Base-by-base conservation (phyloP, 1,140 invertebrate genomes). In the Cherax destructor region DNA sequence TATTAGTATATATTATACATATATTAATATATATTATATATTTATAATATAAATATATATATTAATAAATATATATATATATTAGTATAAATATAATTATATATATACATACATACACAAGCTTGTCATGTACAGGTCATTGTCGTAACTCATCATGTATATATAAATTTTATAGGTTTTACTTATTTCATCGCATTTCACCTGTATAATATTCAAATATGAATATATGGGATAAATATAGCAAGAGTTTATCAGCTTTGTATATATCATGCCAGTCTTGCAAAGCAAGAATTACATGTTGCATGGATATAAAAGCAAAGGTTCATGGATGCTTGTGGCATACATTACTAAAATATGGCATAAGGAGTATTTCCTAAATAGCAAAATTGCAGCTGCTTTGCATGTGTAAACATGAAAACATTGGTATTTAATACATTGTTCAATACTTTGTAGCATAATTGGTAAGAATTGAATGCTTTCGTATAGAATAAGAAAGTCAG, bases 171-270 rank as follows among this genome's bases (percentile, higher is more conserved):
- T 85, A 85, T 91, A 91, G 89, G 72, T 86, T 84, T 61, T 80
- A 91, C 59, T 76, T 91, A 91, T 49, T 47, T 91, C 89, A 91
- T 85, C 85, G 89, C 89, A 91, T 86, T 91, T 91, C 89, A 91
- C 77, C 47, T 91, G 89, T 91, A 91, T 91, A 91, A 91, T 91
- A 91, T 91, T 91, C 83, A 91, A 85, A 91, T 91, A 86, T 91
- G 89, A 91, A 91, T 91, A 91, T 91, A 91, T 85, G 83, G 89
- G 72, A 91, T 86, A 91, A 85, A 52, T 91, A 69, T 76, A 83
- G 81, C 72, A 83, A 65, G 52, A 77, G 69, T 89, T 89, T 88
- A 79, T 85, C 77, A 91, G 89, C 89, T 91, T 91, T 69, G 89
- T 74, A 85, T 24, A 83, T 86, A 91, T 85, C 89, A 91, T 91